phyloP scores from a whole-genome alignment of 1,140 invertebrate genomes.

The Listronotus bonariensis region DNA sequence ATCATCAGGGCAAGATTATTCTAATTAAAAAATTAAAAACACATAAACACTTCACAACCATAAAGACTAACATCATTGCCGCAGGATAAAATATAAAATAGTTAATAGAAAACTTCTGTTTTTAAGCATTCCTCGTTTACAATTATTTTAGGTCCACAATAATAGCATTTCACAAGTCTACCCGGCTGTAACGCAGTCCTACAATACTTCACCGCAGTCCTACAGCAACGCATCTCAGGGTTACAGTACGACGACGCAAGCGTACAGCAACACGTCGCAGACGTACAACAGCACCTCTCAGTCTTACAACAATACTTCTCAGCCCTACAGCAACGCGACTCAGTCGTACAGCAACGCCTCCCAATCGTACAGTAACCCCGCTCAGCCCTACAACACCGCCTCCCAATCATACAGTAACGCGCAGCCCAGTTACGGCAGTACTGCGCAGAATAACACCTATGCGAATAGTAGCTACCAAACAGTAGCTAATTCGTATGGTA shows the following conservation, averaged over 20 bases:
- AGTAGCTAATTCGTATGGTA: conserved; percentile 39
- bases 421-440: conserved; percentile 20
- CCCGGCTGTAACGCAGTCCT: not conserved
- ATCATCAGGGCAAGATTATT: too few relatives aligned
- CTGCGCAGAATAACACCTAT: conserved; percentile 35
- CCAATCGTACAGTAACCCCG: conserved; percentile 7
- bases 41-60: too few relatives aligned
- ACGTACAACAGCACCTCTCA: conserved; percentile 34
- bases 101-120: too few relatives aligned
- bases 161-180: not conserved
- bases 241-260: conserved; percentile 28
- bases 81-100: too few relatives aligned
- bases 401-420: conserved; percentile 25
- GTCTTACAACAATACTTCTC: conserved; percentile 25
- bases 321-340: conserved; percentile 37
- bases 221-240: conserved; percentile 33
- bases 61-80: too few relatives aligned
- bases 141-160: conserved; percentile 3
- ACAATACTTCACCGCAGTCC: conserved; percentile 21
- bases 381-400: conserved; percentile 18
- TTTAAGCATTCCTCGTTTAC: too few relatives aligned
- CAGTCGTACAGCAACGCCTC: conserved; percentile 37
- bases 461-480: conserved; percentile 36
- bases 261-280: conserved; percentile 18
- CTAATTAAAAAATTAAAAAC: too few relatives aligned